Evolutionary conservation across 2,113 vertebrate genomes (phyloP).

Genomic region (Orientallactaga bullata): DNA sequence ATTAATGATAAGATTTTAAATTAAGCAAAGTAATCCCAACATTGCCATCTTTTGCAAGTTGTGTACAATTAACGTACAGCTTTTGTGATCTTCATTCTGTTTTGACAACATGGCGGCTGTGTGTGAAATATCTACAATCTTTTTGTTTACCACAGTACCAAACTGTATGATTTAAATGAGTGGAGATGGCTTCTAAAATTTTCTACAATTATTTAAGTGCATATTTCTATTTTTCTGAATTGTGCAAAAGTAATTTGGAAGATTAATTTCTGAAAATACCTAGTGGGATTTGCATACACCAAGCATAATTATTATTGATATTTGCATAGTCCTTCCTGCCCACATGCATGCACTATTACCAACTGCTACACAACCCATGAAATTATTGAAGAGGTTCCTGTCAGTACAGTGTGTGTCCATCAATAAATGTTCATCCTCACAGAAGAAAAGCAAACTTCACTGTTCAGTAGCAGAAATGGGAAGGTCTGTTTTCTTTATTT

Average conservation of each 20-base stretch:
- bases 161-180: slow-evolving; percentile 79
- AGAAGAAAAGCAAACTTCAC: slow-evolving; percentile 78
- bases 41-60: slow-evolving; percentile 53
- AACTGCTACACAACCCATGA: slow-evolving; percentile 80
- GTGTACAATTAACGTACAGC: slow-evolving; percentile 69
- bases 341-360: slow-evolving; percentile 77
- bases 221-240: slow-evolving; percentile 82
- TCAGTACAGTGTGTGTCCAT: slow-evolving; percentile 83
- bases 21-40: slow-evolving; percentile 53
- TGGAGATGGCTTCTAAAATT: slow-evolving; percentile 79
- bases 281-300: slow-evolving; percentile 84
- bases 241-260: slow-evolving; percentile 86
- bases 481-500: slow-evolving; percentile 81
- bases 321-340: slow-evolving; percentile 84
- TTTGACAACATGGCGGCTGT: slow-evolving; percentile 80
- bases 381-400: slow-evolving; percentile 81
- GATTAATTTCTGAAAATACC: slow-evolving; percentile 85
- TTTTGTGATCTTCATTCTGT: slow-evolving; percentile 74
- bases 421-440: slow-evolving; percentile 83
- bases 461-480: slow-evolving; percentile 78
- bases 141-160: slow-evolving; percentile 83
- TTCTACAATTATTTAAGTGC: slow-evolving; percentile 84
- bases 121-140: slow-evolving; percentile 75
- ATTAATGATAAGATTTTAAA: slow-evolving; percentile 54
- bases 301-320: slow-evolving; percentile 85